Base-by-base conservation (phyloP, 2,888 invertebrate species). In the Portevinia maculata region DNA sequence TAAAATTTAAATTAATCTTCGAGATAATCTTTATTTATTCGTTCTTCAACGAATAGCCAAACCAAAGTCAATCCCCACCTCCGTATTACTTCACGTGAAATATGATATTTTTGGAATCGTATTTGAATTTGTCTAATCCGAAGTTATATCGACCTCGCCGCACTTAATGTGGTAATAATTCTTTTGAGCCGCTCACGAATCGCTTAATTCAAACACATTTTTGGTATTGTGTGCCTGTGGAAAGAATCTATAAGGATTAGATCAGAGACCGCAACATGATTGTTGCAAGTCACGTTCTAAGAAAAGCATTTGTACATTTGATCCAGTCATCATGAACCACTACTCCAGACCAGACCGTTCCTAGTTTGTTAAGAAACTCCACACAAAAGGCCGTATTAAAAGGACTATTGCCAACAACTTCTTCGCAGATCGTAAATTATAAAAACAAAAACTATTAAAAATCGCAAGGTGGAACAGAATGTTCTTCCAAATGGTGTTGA, bases 271-370 rank as follows among this genome's bases (percentile, higher is more conserved):
- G 44, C 4, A 19, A 55, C 32, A 50, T 15, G 67, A 19, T 37
- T 39, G 48, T 34, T 46, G 65, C 46, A 70, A 75, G 81, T 75
- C 81, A 81, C 81, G 81, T 81, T 81, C 70, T 70, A 28, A 75
- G 64, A 73, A 79, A 44, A 46, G 44, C 44, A 46, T 17, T 53
- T 8, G 4, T 15, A 48, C 67, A 73, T 64, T 74, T 46, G 52
- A 59, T 65, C 44, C 53, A 59, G 52, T 28, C 41, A 62, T 62
- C 67, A 62, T 55, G 60, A 48, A n/a, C 19, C 41, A 21, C 5
- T n/a, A 39, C 13, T 39, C 2, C 5, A 17, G 21, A 21, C 30
- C 7, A 34, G 11, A 1, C 60, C 71, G 32, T 41, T 41, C 44
- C 60, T 62, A 39, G 46, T 46, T 44, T 46, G 30, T 3, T 5